Conservation (phyloP, 2,113 vertebrate genomes). For the Rhabdomys dilectus region DNA sequence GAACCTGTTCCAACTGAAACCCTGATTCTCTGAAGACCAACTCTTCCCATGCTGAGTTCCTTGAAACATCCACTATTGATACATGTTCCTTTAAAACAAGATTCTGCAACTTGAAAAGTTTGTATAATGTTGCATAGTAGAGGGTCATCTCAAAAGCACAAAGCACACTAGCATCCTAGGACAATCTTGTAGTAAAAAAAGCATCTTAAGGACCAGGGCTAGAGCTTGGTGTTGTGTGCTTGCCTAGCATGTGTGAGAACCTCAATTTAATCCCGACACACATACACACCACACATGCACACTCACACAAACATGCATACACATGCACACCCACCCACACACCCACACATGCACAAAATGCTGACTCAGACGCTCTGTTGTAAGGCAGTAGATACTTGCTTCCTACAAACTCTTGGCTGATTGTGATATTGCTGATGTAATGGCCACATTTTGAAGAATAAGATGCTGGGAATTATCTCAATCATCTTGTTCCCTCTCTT, state of each 20-base stretch:
- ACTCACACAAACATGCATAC: not conserved
- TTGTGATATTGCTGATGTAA: not conserved
- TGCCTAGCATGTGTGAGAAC: not conserved
- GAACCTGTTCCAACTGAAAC: not conserved
- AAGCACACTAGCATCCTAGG: not conserved
- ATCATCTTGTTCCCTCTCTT: not conserved
- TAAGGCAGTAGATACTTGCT: not conserved
- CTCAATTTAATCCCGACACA: not conserved
- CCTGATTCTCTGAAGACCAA: not conserved
- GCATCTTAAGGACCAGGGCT: not conserved
- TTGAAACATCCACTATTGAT: not conserved
- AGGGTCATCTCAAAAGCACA: not conserved
- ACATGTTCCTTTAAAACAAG: not conserved
- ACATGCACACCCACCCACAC: not conserved
- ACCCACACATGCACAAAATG: not conserved
- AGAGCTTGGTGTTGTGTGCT: not conserved
- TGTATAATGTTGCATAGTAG: not conserved
- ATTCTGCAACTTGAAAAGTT: not conserved
- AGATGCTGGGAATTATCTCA: not conserved
- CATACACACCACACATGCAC: no score
- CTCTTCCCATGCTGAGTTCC: not conserved
- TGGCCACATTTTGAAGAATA: not conserved
- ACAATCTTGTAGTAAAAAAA: conserved; percentile 23
- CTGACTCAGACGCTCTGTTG: not conserved
- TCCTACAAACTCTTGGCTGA: not conserved